These are phyloP conservation scores for Mus musculus DNA, from an alignment of 2,113 vertebrate genomes.

Conservation along the genomic window GRCm39 chr13:84587501-84588000, in stretches of 20 bases:
- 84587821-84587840: slow-evolving; percentile 14
- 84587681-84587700: background rate
- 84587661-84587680: background rate
- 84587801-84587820: background rate
- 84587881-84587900: slow-evolving; percentile 23
- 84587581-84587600: background rate
- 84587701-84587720: background rate
- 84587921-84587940: background rate
- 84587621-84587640: background rate
- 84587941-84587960: background rate
- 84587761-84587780: background rate
- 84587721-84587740: slow-evolving; percentile 10
- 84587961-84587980: slow-evolving; percentile 34
- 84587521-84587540: background rate
- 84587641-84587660: background rate
- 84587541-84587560: background rate
- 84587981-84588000: slow-evolving; percentile 11
- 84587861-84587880: background rate
- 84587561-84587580: background rate
- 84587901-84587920: background rate
- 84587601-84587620: background rate
- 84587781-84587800: background rate
- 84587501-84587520: background rate
- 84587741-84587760: background rate
- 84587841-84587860: background rate